Evolutionary conservation across 2,113 vertebrate species (phyloP), one percentile per base, ranked within the genome.

Genomic region (Carollia perspicillata): DNA sequence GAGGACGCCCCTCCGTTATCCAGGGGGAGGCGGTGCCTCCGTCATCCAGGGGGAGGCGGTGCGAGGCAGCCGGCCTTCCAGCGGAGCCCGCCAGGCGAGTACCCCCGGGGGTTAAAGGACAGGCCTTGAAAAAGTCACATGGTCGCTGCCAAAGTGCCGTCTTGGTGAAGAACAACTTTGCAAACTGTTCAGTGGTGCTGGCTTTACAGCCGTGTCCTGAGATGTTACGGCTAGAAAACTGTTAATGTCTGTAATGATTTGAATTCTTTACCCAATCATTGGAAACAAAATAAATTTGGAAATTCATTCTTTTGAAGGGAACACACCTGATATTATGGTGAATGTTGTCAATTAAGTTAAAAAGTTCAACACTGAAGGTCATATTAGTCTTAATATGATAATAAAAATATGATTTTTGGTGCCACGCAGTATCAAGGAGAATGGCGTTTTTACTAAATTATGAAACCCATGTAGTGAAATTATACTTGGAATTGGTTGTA

Each of bases 221-320:
- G 69, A 90, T 87, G 33, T n/a, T 94, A 75, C 79, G 44, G 40
- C n/a, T 16, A 83, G 75, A 60, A 84, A 80, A 58, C 53, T 63
- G 26, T 80, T 71, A n/a, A 66, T 77, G 60, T 86, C 63, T 92
- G 30, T 87, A 72, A 79, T 40, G n/a, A 26, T 68, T 80, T 72
- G 8, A 42, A 60, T 60, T 81, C 94, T 96, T 88, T 3, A 78
- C 9, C 13, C 26, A 78, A 37, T n/a, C 33, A 33, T 58, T 84
- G 20, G 81, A 93, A 81, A 74, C 14, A 53, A 86, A 74, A 20
- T 75, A 80, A 79, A 81, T 88, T 85, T 88, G 16, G 44, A 95
- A 88, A 60, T 88, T 92, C 37, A 35, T 84, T 83, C 22, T 44
- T 35, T 28, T 23, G 51, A 88, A 75, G 66, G 66, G 47, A 60